Evolutionary conservation across 2,797 vertebrate species (phyloP), one percentile per base, ranked within the genome.

Genomic region (Halcyon chelicuti): DNA sequence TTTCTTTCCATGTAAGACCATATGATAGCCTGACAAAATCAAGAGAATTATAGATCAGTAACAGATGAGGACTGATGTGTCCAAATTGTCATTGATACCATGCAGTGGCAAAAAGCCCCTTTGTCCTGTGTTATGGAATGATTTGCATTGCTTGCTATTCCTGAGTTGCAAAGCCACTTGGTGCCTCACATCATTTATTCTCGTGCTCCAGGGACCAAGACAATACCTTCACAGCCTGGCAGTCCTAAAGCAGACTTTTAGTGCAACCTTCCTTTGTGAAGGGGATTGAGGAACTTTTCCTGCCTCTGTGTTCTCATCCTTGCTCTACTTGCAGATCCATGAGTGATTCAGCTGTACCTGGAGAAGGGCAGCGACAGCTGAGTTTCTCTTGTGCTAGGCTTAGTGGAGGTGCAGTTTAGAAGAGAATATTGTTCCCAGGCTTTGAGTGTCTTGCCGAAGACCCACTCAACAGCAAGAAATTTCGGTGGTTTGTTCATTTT

Each of bases 81-180:
- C 80, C 39, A 23, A 14, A 55, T 46, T 86, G 51, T 37, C 21
- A 20, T 2, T 79, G 67, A 39, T 63, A 54, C 0, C 0, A 0
- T 33, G 23, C 10, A 7, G 12, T 39, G 51, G 16, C 47, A 78
- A 52, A 87, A 70, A 55, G 19, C 42, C 16, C 37, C 33, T 54
- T 12, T 1, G 1, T 67, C 23, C 29, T 62, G 16, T 60, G 46
- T 71, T 81, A 66, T 51, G 26, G 61, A 90, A 67, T 87, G 0
- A 39, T 83, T 72, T 72, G 19, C 65, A 28, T 47, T 91, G 12
- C 25, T 92, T 87, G 35, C 49, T 85, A 2, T 73, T 94, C 52
- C 75, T 58, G 54, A 40, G 20, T 66, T 88, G 26, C 42, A 26
- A 40, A 90, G 35, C 35, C 3, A 10, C 55, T 76, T n/a, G 25